Evolutionary conservation across 2,888 invertebrate genomes (phyloP), one percentile per base, ranked within the genome.

Genomic region (Coremacera marginata): DNA sequence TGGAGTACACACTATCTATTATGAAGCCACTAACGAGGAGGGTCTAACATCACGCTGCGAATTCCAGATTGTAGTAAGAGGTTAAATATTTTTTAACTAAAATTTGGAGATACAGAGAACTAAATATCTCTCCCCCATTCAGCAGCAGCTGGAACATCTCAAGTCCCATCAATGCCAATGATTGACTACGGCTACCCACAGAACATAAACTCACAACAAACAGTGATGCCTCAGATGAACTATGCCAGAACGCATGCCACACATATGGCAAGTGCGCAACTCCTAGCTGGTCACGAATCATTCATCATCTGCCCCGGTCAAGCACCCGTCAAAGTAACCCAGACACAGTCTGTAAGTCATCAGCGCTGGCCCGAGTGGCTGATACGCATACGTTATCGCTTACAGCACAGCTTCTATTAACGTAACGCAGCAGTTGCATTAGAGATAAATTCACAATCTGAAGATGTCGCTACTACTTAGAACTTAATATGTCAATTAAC

Each of bases 41-140:
- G 93, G 93, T 68, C 91, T 92, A 84, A 90, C 91, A 81, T 92
- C 92, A 67, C 91, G 91, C 81, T 94, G 94, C 86, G 91, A 91
- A 83, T 94, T 94, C 86, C 91, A 91, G 25, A 90, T 94, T 78
- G 91, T 90, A 80, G 91, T 93, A 70, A 91, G 91, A 89, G 90
- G 93, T 93, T 87, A 86, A 87, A 70, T 3, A 0, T 25, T 44
- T 51, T 37, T n/a, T 16, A 22, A 49, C 16, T 11, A 16, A 37
- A 31, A 44, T 14, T 25, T n/a, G 0, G 11, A 11, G 19, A 44
- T n/a, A n/a, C n/a, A 27, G 3, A 7, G 11, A 11, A 44, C 11
- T 3, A 44, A 44, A 52, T 44, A 31, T 63, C 57, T 60, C 2
- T 63, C 57, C 57, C 2, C 19, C 1, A 34, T 62, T 9, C n/a